A percentile compares a stretch with the other conserved stretches of the same genome.
These are phyloP conservation scores for Acipenser ruthenus DNA, from an alignment of 2,797 vertebrate genomes.

Conservation along the genomic window DNA sequence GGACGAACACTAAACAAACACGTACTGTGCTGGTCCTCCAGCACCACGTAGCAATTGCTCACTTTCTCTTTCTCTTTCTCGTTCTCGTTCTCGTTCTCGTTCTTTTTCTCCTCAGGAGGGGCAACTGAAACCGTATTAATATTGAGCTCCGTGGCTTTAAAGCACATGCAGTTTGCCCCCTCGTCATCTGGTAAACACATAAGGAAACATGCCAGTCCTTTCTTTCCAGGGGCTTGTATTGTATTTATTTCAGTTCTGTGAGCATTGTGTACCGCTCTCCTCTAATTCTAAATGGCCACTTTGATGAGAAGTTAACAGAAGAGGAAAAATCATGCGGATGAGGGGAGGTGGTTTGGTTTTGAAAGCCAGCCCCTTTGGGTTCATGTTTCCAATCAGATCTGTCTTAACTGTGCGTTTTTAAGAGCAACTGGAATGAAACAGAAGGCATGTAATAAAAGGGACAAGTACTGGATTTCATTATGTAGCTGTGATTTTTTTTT, in stretches of 20 bases:
- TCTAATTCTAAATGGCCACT: constrained; percentile 33
- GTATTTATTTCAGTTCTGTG: constrained; percentile 30
- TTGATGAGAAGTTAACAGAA: constrained; percentile 30
- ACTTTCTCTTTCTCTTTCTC: too few species aligned
- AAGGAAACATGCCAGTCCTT: background rate
- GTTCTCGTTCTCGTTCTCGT: too few species aligned
- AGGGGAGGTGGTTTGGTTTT: constrained; percentile 27
- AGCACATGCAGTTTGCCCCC: too few species aligned
- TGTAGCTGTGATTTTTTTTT: constrained; percentile 14
- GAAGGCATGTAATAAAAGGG: constrained; percentile 38
- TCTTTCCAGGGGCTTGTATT: constrained; percentile 16
- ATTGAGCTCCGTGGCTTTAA: background rate
- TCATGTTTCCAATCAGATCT: constrained; percentile 34
- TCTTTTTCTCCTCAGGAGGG: too few species aligned
- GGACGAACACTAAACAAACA: too few species aligned
- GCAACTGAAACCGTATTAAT: background rate
- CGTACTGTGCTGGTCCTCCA: too few species aligned
- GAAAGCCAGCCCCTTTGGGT: constrained; percentile 27
- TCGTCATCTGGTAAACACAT: too few species aligned
- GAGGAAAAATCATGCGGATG: constrained; percentile 1
- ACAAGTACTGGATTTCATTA: constrained; percentile 40
- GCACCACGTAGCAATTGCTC: too few species aligned
- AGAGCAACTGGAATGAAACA: constrained; percentile 30
- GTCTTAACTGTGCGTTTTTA: constrained; percentile 15
- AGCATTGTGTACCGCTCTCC: constrained; percentile 13